These are phyloP conservation scores for Ernsta delagoae DNA, from an alignment of 2,888 invertebrate genomes.

Conservation along the genomic window DNA sequence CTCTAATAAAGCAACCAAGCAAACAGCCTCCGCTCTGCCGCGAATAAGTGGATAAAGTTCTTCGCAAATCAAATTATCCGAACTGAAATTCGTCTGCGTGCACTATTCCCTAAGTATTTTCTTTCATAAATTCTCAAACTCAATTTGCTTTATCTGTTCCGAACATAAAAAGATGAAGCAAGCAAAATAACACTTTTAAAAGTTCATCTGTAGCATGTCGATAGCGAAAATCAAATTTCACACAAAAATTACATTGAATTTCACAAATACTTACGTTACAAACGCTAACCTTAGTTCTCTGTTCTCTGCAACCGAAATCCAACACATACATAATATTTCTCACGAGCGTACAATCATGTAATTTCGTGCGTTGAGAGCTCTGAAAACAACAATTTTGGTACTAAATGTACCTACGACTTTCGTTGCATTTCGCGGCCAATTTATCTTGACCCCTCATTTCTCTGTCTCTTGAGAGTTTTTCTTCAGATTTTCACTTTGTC, in stretches of 20 bases:
- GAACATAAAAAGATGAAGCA: conserved; percentile 18
- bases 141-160: conserved; percentile 30
- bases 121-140: conserved; percentile 17
- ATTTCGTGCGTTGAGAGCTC: conserved; percentile 43
- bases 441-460: conserved; percentile 35
- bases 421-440: conserved; percentile 44
- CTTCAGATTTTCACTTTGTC: too few relatives aligned
- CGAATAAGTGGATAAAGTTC: not conserved
- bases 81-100: conserved; percentile 12
- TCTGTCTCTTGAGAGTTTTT: not conserved
- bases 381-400: conserved; percentile 47
- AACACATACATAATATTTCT: conserved; percentile 6
- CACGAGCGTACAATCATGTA: conserved; percentile 39
- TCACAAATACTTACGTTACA: conserved; percentile 19
- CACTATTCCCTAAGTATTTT: conserved; percentile 18
- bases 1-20: not conserved
- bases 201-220: conserved; percentile 13
- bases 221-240: conserved; percentile 31
- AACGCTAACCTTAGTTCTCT: conserved; percentile 14
- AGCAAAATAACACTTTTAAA: conserved; percentile 30
- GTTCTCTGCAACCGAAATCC: conserved; percentile 8
- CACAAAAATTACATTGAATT: conserved; percentile 24
- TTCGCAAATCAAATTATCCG: conserved; percentile 3
- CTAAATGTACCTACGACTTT: conserved; percentile 43
- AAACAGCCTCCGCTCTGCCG: not conserved